phyloP scores from a whole-genome alignment of 2,888 invertebrate genomes.

The Sympetrum striolatum region DNA sequence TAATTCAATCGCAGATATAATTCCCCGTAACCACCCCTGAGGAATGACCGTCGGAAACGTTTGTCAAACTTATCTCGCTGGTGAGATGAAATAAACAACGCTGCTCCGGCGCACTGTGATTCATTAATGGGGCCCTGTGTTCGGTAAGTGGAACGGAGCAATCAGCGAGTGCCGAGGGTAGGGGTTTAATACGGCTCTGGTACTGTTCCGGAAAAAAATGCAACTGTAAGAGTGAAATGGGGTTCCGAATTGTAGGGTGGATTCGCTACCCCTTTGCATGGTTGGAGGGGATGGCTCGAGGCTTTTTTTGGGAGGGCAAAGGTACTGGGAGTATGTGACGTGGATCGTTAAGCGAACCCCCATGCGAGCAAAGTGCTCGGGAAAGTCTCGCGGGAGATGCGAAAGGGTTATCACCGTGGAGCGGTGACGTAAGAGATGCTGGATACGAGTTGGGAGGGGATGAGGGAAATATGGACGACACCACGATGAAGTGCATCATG shows the following conservation, averaged over 20 bases:
- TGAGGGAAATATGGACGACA: neutral
- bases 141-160: conserved; percentile 38
- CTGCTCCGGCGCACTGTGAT: conserved; percentile 8
- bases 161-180: conserved; percentile 5
- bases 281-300: neutral
- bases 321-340: neutral
- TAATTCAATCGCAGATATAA: conserved; percentile 27
- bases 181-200: conserved; percentile 2
- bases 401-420: neutral
- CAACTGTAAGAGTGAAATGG: neutral
- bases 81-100: conserved; percentile 30
- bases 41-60: conserved; percentile 24
- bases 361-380: neutral
- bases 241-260: neutral
- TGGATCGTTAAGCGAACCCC: neutral
- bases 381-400: neutral
- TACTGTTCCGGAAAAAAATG: conserved; percentile 28
- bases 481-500: too few relatives aligned
- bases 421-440: neutral
- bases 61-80: conserved; percentile 28
- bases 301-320: neutral
- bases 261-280: neutral
- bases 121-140: conserved; percentile 35
- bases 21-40: neutral
- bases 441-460: neutral